Evolutionary conservation across 2,113 vertebrate genomes (phyloP), one percentile per base, ranked within the genome.

Genomic region (Vulpes lagopus): DNA sequence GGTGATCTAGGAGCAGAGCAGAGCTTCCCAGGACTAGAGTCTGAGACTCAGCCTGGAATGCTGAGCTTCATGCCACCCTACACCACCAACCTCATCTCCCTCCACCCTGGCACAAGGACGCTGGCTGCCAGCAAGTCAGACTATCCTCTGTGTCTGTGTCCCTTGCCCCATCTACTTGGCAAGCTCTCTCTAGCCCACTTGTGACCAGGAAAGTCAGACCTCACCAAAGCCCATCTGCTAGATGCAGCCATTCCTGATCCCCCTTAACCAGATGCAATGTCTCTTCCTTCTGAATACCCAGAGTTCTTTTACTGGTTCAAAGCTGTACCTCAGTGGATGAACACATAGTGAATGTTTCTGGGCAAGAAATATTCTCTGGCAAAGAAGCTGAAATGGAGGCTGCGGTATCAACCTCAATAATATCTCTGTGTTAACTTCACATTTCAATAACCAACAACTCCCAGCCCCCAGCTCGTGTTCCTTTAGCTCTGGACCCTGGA

Each of bases 391-490:
- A 86, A 69, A 57, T n/a, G 53, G 59, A 20, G 55, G 16, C 55
- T 65, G 55, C 11, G 19, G 35, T 32, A 51, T 35, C n/a, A 22
- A 23, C 38, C 14, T 14, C 65, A 20, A 3, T 62, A 51, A 78
- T 20, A 87, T 22, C 74, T 87, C 20, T 49, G 9, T 23, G 55
- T 32, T 0, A 0, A 64, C 38, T 38, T 81, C 86, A 69, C 81
- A 11, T 32, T 25, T 74, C 51, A 55, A 74, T 27, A 49, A 25
- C 71, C 85, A 43, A 35, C 11, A 53, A 25, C 4, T 32, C 65
- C n/a, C 0, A 0, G 0, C 1, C 71, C 20, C 23, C 14, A 32
- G 12, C 25, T 9, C 38, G 22, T 57, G 62, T 17, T 71, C 14
- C 53, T 49, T 23, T 23, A 16, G 9, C 64, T 51, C 16, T 15